These are phyloP conservation scores for Mantis religiosa DNA, from an alignment of 2,888 invertebrate species.

Conservation along the genomic window DNA sequence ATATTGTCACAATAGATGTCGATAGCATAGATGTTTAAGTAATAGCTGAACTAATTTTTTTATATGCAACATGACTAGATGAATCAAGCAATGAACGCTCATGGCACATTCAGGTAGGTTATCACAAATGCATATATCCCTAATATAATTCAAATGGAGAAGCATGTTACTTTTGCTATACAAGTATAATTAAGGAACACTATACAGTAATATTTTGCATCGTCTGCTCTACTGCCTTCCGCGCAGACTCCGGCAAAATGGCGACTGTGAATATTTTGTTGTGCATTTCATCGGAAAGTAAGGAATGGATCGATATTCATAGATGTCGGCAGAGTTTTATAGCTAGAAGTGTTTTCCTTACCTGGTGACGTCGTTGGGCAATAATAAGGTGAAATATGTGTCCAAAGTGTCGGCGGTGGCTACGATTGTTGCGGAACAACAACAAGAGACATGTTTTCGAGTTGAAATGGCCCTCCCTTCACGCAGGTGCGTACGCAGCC, in stretches of 20 bases:
- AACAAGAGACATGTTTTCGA: slow-evolving; percentile 34
- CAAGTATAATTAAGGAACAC: neutral
- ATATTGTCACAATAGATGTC: neutral
- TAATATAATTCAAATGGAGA: neutral
- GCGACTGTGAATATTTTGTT: slow-evolving; percentile 44
- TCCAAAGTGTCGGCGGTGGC: slow-evolving; percentile 25
- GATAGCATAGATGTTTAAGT: neutral
- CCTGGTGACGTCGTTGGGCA: slow-evolving; percentile 27
- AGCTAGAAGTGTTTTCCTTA: slow-evolving; percentile 33
- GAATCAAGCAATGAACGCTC: slow-evolving; percentile 15
- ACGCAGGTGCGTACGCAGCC: slow-evolving; percentile 97
- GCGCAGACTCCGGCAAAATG: slow-evolving; percentile 71
- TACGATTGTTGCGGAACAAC: slow-evolving; percentile 31
- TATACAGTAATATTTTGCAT: slow-evolving; percentile 29
- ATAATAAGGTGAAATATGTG: slow-evolving; percentile 26
- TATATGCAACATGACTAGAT: slow-evolving; percentile 1
- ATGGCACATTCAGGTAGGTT: slow-evolving; percentile 12
- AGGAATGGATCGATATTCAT: slow-evolving; percentile 58
- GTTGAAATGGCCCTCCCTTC: slow-evolving; percentile 47
- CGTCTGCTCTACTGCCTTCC: slow-evolving; percentile 41
- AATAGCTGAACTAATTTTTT: neutral
- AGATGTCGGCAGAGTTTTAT: slow-evolving; percentile 40
- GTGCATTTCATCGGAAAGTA: slow-evolving; percentile 49
- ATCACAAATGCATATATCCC: neutral
- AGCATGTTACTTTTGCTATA: neutral